Base-by-base conservation (phyloP, 2,888 invertebrate genomes). In the Thereva nobilitata region DNA sequence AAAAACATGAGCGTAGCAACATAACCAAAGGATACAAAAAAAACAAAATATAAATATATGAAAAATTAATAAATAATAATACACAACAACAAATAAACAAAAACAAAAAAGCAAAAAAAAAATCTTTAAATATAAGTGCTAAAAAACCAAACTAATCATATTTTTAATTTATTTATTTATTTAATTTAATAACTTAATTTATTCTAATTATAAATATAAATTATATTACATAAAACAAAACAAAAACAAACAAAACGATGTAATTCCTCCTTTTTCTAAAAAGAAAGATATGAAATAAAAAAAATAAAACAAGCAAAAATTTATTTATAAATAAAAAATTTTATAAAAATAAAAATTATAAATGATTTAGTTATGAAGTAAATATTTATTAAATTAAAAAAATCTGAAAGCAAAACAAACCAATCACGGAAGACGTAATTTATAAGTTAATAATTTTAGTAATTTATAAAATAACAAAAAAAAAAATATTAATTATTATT, bases 71-170 rank as follows among this genome's bases (percentile, higher is more conserved):
- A 47, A 34, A 37, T 49, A 38, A 45, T 50, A 7, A 50, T 61
- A 61, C 61, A 61, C 61, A 61, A 61, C 61, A 61, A 61, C 61
- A 61, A 61, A 35, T 41, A 49, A 49, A 50, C 49, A 59, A 23
- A 37, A 23, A 37, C 10, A 61, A 44, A 57, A 50, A 37, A 61
- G 10, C 35, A 10, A 37, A 59, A 59, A 9, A 40, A 23, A 23
- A 23, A 23, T 23, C 23, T 38, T 41, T 49, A 38, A 61, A 61
- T 61, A 41, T 61, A 61, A 61, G 49, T 38, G 57, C 61, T 61
- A 12, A 50, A 65, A 23, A 65, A 65, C 75, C 73, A 75, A 76
- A 75, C 74, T 73, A 75, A 75, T 75, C 75, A 71, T 72, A 73
- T 71, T 71, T 69, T 71, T 72, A 69, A 75, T 66, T 73, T 72